A percentile compares a stretch with the other conserved stretches of the same genome.
phyloP scores from a whole-genome alignment of 2,888 invertebrate genomes.

The Dryadula phaetusa region DNA sequence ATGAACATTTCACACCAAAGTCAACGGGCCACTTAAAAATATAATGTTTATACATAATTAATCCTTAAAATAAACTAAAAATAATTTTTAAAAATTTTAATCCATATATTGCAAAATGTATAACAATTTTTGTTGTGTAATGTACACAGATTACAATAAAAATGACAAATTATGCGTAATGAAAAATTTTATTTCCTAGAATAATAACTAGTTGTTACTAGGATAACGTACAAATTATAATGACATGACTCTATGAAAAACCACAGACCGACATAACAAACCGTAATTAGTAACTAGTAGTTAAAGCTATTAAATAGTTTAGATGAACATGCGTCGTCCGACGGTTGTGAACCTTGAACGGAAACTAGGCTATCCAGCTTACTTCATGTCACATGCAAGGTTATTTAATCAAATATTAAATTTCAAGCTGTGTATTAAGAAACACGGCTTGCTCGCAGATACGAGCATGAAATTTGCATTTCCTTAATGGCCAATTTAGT shows the following conservation, averaged over 20 bases:
- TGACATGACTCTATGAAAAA: neutral
- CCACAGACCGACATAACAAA: neutral
- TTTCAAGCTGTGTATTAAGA: conserved; percentile 32
- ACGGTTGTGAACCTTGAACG: conserved; percentile 34
- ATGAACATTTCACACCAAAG: conserved; percentile 5
- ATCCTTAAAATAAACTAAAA: neutral
- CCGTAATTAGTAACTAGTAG: conserved; percentile 13
- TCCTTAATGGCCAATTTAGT: neutral
- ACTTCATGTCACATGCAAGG: conserved; percentile 33
- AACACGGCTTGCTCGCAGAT: conserved; percentile 8
- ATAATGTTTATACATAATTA: neutral
- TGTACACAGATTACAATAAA: neutral
- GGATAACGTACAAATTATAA: neutral
- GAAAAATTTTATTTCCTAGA: conserved; percentile 5
- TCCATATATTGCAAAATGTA: neutral
- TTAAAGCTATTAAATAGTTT: conserved; percentile 14
- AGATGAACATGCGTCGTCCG: conserved; percentile 4
- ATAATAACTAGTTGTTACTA: neutral
- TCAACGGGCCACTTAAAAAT: neutral
- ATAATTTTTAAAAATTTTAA: neutral
- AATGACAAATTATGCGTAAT: conserved; percentile 7
- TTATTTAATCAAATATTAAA: conserved; percentile 35
- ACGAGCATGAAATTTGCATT: neutral
- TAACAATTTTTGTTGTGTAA: neutral
- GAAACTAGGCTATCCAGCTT: conserved; percentile 36